Evolutionary conservation across 2,888 invertebrate species (phyloP).

Genomic region (Lasioglossum figueresi): DNA sequence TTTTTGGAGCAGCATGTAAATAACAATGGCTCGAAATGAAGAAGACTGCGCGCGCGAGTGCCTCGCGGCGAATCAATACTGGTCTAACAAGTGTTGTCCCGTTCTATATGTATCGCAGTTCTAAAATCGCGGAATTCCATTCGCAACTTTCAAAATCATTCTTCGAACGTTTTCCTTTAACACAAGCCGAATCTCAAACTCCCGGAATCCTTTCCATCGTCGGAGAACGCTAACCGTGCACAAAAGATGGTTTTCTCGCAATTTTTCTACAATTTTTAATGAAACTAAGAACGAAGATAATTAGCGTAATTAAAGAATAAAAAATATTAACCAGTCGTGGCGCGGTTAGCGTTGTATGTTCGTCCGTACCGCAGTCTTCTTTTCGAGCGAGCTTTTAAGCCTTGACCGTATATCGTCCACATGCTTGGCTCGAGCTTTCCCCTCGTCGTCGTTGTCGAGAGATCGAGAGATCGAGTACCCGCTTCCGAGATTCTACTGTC

Average conservation of each 20-base stretch:
- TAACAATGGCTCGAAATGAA: slow-evolving; percentile 75
- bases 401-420: slow-evolving; percentile 72
- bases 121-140: not conserved
- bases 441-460: slow-evolving; percentile 46
- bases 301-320: too few species aligned
- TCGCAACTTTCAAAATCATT: not conserved
- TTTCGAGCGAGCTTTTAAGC: slow-evolving; percentile 74
- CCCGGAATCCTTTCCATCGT: not conserved
- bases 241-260: too few species aligned
- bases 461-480: slow-evolving; percentile 23
- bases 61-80: not conserved
- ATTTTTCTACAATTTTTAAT: too few species aligned
- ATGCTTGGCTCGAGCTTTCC: slow-evolving; percentile 79
- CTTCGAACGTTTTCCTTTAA: not conserved
- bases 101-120: not conserved
- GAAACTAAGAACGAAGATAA: too few species aligned
- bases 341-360: not conserved
- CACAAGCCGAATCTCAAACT: not conserved
- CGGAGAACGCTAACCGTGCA: too few species aligned
- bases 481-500: slow-evolving; percentile 45
- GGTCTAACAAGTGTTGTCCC: slow-evolving; percentile 12
- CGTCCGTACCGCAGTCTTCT: slow-evolving; percentile 66
- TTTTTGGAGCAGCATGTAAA: slow-evolving; percentile 82
- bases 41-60: slow-evolving; percentile 69
- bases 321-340: too few species aligned